Evolutionary conservation across 2,888 invertebrate genomes (phyloP).

Genomic region (Zootermopsis nevadensis): DNA sequence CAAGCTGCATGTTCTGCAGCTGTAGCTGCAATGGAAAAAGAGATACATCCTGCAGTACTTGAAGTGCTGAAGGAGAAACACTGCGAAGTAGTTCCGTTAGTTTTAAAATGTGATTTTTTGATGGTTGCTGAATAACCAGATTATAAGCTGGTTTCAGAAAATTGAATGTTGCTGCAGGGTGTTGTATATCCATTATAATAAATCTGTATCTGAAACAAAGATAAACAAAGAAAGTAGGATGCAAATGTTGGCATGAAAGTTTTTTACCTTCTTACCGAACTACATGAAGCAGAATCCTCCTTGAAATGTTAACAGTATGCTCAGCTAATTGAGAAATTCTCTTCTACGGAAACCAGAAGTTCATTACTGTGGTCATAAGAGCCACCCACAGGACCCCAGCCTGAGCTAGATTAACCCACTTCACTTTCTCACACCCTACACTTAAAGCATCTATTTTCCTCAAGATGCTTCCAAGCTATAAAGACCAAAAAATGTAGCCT

Average conservation of each 20-base stretch:
- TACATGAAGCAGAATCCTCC: too few relatives aligned
- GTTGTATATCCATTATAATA: not conserved
- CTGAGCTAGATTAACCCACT: too few relatives aligned
- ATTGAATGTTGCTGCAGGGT: conserved; percentile 54
- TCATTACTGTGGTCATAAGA: too few relatives aligned
- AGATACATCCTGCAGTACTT: conserved; percentile 68
- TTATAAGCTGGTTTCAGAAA: conserved; percentile 69
- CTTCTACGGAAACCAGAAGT: too few relatives aligned
- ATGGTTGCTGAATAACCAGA: conserved; percentile 65
- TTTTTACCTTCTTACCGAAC: too few relatives aligned
- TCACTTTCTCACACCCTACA: too few relatives aligned
- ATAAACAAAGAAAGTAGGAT: not conserved
- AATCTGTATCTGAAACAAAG: conserved; percentile 1
- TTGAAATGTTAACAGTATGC: not conserved
- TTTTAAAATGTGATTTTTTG: conserved; percentile 60
- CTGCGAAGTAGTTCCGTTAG: conserved; percentile 61
- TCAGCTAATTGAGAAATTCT: not conserved
- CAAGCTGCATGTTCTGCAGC: conserved; percentile 57
- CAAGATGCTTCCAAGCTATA: too few relatives aligned
- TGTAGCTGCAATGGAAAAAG: conserved; percentile 65
- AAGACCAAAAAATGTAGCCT: too few relatives aligned
- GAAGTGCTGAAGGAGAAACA: conserved; percentile 63
- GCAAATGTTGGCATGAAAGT: not conserved
- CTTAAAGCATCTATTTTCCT: too few relatives aligned
- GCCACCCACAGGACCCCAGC: too few relatives aligned